Percentiles rank a stretch among this genome's conserved stretches.
These are phyloP conservation scores for Oxyruncus cristatus DNA, from an alignment of 2,113 vertebrate species.

Conservation along the genomic window DNA sequence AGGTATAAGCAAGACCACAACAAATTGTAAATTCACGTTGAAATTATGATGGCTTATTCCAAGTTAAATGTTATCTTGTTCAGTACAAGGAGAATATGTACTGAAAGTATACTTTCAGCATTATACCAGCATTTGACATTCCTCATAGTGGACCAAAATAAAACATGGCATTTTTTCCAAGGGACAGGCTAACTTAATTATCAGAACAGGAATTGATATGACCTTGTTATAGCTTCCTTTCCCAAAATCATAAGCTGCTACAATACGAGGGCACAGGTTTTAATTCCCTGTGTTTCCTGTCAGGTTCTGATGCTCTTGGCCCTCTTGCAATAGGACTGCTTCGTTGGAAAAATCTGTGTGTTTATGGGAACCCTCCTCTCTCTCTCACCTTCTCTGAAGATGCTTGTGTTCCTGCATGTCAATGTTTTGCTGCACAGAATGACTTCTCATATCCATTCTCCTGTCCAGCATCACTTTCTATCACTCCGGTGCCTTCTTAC, in stretches of 20 bases:
- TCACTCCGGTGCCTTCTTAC: conserved; percentile 86
- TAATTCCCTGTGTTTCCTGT: conserved; percentile 7
- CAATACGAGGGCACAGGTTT: neutral
- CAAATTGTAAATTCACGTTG: neutral
- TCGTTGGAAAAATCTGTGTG: conserved; percentile 81
- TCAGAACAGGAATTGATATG: neutral
- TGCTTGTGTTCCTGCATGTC: conserved; percentile 65
- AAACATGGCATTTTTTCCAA: neutral
- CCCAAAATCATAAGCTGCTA: neutral
- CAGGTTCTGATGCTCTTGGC: conserved; percentile 77
- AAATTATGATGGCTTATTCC: neutral
- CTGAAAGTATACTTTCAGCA: neutral
- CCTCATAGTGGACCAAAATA: neutral
- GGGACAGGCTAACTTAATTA: neutral
- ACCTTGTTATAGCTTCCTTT: neutral
- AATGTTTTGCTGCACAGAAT: conserved; percentile 49
- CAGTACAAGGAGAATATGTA: neutral
- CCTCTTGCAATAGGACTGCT: conserved; percentile 81
- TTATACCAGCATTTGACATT: neutral
- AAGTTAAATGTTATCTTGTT: neutral
- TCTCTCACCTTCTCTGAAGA: conserved; percentile 69
- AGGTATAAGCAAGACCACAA: neutral
- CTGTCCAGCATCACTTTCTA: conserved; percentile 87
- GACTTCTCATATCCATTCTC: conserved; percentile 81
- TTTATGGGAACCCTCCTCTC: conserved; percentile 54